A percentile compares a stretch with the other conserved stretches of the same genome.
Conservation (phyloP, 2,113 vertebrate genomes). For the Colinus virginianus region DNA sequence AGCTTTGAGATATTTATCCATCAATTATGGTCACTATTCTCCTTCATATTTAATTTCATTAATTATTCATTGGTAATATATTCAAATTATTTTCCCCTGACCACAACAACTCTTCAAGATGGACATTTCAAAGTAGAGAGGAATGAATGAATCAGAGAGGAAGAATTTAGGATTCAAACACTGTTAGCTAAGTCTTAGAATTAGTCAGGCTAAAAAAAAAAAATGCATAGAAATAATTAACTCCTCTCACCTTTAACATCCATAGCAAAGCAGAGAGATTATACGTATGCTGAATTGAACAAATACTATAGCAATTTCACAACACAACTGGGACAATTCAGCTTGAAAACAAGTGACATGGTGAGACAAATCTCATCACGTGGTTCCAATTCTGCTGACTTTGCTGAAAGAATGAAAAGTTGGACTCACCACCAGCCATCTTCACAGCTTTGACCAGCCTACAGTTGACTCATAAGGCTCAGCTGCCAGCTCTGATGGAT, state of each 20-base stretch:
- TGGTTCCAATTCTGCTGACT: neutral
- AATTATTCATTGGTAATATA: neutral
- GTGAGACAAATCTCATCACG: neutral
- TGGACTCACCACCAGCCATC: neutral
- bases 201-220: neutral
- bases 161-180: neutral
- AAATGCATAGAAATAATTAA: neutral
- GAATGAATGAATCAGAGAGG: neutral
- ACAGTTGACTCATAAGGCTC: neutral
- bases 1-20: neutral
- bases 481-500: neutral
- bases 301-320: neutral
- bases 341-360: neutral
- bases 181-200: neutral
- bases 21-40: neutral
- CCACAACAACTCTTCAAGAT: neutral
- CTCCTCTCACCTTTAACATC: neutral
- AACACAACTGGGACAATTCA: neutral
- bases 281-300: fast-evolving
- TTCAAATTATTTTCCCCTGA: neutral
- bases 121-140: neutral
- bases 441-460: neutral
- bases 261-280: neutral
- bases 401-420: neutral
- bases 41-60: neutral